Percentiles rank a stretch among this genome's conserved stretches.
Conservation (phyloP, 2,888 invertebrate species). For the Drosophila gaucha region DNA sequence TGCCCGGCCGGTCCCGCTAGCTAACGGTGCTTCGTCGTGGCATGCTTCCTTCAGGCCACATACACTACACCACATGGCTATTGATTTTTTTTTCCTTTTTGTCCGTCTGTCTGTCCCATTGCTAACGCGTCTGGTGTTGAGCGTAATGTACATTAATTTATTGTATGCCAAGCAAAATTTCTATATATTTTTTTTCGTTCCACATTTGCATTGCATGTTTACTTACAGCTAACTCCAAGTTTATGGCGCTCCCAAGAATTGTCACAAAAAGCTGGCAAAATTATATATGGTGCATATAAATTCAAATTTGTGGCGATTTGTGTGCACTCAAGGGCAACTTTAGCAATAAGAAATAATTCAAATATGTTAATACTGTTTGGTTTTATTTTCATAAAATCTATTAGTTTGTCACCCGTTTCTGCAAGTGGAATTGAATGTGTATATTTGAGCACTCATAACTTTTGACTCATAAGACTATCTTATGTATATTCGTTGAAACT, state of each 20-base stretch:
- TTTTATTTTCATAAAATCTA: too few relatives aligned
- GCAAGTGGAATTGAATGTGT: too few relatives aligned
- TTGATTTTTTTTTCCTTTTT: constrained; percentile 70
- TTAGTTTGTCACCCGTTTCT: too few relatives aligned
- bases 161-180: constrained; percentile 59
- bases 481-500: too few relatives aligned
- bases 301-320: constrained; percentile 1
- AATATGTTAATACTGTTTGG: background rate
- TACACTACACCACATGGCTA: constrained; percentile 77
- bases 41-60: constrained; percentile 46
- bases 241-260: constrained; percentile 51
- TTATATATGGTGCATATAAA: constrained; percentile 14
- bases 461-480: too few relatives aligned
- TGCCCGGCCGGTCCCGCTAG: constrained; percentile 42
- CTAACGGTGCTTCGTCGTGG: constrained; percentile 15
- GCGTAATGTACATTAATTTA: constrained; percentile 70
- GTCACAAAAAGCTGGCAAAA: constrained; percentile 4
- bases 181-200: constrained; percentile 42
- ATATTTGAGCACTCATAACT: too few relatives aligned
- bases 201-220: constrained; percentile 52
- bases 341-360: background rate
- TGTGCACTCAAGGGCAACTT: background rate
- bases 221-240: constrained; percentile 17
- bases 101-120: constrained; percentile 16
- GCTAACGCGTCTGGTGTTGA: constrained; percentile 62